Percentiles rank a stretch among this genome's conserved stretches.
Evolutionary conservation across 2,797 vertebrate genomes (phyloP).

Genomic region (Rallus crepitans): DNA sequence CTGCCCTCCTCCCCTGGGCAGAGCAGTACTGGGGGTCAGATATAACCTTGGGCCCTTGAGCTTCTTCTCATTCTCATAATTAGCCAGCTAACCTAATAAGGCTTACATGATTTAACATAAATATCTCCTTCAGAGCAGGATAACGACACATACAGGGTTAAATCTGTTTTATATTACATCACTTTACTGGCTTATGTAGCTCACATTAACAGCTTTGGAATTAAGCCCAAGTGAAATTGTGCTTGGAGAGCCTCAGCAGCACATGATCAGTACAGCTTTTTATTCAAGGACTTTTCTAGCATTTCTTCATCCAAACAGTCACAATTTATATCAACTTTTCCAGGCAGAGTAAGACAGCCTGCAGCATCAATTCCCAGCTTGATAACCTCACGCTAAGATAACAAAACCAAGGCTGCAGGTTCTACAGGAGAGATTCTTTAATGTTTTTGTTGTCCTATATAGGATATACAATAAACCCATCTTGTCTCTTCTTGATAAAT

Average conservation of each 20-base stretch:
- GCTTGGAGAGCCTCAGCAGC: conserved; percentile 57
- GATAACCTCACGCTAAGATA: not conserved
- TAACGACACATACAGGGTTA: conserved; percentile 20
- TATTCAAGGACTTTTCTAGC: conserved; percentile 45
- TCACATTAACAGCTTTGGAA: conserved; percentile 64
- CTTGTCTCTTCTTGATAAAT: not conserved
- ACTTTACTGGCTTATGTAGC: conserved; percentile 54
- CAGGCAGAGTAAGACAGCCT: not conserved
- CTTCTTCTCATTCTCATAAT: not conserved
- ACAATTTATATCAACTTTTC: not conserved
- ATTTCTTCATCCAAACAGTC: conserved; percentile 9
- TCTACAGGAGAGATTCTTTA: not conserved
- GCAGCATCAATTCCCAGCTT: not conserved
- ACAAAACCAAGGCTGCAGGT: not conserved
- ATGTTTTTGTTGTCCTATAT: accelerated
- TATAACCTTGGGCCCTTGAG: not conserved
- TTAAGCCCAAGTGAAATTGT: conserved; percentile 62
- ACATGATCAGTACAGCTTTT: conserved; percentile 21
- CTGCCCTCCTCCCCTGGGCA: not conserved
- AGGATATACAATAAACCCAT: not conserved
- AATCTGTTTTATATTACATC: conserved; percentile 57
- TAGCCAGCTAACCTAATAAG: not conserved
- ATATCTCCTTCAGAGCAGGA: not conserved
- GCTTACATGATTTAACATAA: not conserved
- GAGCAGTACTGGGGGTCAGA: not conserved